Percentiles rank a stretch among this genome's conserved stretches.
These are phyloP conservation scores for Drosophila algonquin DNA, from an alignment of 2,888 invertebrate genomes.

Conservation along the genomic window DNA sequence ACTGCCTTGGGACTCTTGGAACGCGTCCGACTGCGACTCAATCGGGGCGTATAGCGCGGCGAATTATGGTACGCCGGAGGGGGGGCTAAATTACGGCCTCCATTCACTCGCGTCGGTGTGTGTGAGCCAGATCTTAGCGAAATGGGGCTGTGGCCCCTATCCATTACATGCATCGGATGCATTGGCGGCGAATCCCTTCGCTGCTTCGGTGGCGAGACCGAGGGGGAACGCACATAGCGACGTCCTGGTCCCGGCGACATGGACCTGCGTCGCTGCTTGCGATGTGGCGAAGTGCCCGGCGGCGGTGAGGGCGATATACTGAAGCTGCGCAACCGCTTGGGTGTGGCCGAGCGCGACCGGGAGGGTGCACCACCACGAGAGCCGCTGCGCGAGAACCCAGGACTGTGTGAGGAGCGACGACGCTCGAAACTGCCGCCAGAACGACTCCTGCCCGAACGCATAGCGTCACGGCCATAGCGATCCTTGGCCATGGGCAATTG, in stretches of 20 bases:
- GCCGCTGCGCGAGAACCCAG: constrained; percentile 61
- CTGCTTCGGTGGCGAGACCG: constrained; percentile 50
- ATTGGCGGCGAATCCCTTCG: not conserved
- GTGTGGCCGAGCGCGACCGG: constrained; percentile 77
- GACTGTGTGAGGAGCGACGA: constrained; percentile 57
- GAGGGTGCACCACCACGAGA: constrained; percentile 71
- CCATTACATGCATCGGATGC: constrained; percentile 26
- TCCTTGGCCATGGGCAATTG: constrained; percentile 88
- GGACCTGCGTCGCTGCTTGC: constrained; percentile 53
- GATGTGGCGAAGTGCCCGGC: constrained; percentile 37
- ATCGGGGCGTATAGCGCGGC: constrained; percentile 81
- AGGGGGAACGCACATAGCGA: constrained; percentile 68
- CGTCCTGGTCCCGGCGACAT: constrained; percentile 55
- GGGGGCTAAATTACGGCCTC: constrained; percentile 54
- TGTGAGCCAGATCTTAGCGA: constrained; percentile 81
- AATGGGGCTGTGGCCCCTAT: constrained; percentile 63
- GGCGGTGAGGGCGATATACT: constrained; percentile 82
- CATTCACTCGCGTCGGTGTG: constrained; percentile 70
- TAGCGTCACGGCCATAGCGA: constrained; percentile 91
- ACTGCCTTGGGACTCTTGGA: constrained; percentile 76
- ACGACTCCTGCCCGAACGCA: constrained; percentile 83
- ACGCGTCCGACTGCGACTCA: constrained; percentile 77
- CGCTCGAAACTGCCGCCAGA: constrained; percentile 68
- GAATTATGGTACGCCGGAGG: constrained; percentile 53
- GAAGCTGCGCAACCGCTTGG: constrained; percentile 76